Evolutionary conservation across 2,888 invertebrate genomes (phyloP), one percentile per base, ranked within the genome.

Genomic region (Eupithecia vulgata): DNA sequence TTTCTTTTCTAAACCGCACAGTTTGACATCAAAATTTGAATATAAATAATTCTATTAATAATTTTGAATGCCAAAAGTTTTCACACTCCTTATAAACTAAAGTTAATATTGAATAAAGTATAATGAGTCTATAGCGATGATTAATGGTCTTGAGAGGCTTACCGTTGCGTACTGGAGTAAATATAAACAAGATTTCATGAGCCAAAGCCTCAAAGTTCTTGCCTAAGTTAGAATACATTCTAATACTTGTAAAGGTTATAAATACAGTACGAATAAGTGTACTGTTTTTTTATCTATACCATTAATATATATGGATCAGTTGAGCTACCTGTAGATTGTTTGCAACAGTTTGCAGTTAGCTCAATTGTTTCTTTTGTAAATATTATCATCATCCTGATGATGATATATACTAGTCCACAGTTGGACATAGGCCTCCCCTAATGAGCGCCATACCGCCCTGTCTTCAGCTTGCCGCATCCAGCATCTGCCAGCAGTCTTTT

Each of bases 51-150:
- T 57, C 57, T 25, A 25, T 57, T 57, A 57, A 25, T 57, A 57
- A 57, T 25, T 25, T 57, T 42, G 21, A 65, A 65, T 40, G 35
- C 34, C 66, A 30, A 57, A 76, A 73, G 71, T 77, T 71, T 70
- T 71, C 57, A 78, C 48, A 73, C 70, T 71, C 68, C 42, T 73
- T 52, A 74, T 74, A 72, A 75, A 72, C 73, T 75, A 70, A 77
- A 78, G 75, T 79, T 77, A 78, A 79, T 79, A 80, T 78, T 81
- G 80, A 78, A 80, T 80, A 76, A 81, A 83, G 83, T 84, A 81
- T 83, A 83, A 85, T 84, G 83, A 82, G 81, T 78, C 78, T 80
- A 83, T 78, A 76, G 74, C 79, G 75, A 78, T 85, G 86, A 86
- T 84, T 84, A 82, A 85, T 86, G 82, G 79, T 76, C 80, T 77